Base-by-base conservation (phyloP, 2,797 vertebrate species). In the Mus caroli region DNA sequence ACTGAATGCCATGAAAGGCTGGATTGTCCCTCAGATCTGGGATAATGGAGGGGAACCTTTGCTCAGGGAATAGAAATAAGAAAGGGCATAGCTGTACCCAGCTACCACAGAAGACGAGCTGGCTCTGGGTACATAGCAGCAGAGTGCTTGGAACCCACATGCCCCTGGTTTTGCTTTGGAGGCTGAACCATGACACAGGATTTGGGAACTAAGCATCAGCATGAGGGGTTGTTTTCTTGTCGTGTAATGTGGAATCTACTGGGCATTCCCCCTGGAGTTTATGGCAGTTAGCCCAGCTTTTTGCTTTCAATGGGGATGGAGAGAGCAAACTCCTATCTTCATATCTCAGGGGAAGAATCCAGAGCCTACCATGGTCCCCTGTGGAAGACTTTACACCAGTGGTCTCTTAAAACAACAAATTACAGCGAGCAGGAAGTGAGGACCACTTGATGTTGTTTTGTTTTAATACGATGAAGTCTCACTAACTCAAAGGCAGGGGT, bases 401-500 rank as follows among this genome's bases (percentile, higher is more conserved):
- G 86, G 26, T 22, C 34, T 31, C 52, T 79, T 56, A 19, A 79
- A 85, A 91, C 6, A 31, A 46, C 2, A 11, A 13, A 19, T n/a
- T 13, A 24, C 4, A 22, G 37, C 5, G 37, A 67, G 90, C 77
- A 31, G 83, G 54, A 79, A 78, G 34, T 6, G 15, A 3, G 0
- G 40, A 54, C 40, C 19, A 31, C 77, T 4, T 90, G 82, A 15
- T 82, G 34, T 37, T 62, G 1, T 40, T 54, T 84, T 4, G 22
- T 37, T 87, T 31, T 50, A 84, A 93, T 40, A 28, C 37, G 0
- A 78, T 8, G 5, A n/a, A n/a, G 6, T 52, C 12, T 94, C 24
- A 73, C 28, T 82, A 69, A 96, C 69, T 88, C 50, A 92, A 86
- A 96, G 34, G 71, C 22, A 78, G 37, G 15, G 7, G 15, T 75